Conservation (phyloP, 2,797 vertebrate genomes). For the Melanotaenia trifasciata region DNA sequence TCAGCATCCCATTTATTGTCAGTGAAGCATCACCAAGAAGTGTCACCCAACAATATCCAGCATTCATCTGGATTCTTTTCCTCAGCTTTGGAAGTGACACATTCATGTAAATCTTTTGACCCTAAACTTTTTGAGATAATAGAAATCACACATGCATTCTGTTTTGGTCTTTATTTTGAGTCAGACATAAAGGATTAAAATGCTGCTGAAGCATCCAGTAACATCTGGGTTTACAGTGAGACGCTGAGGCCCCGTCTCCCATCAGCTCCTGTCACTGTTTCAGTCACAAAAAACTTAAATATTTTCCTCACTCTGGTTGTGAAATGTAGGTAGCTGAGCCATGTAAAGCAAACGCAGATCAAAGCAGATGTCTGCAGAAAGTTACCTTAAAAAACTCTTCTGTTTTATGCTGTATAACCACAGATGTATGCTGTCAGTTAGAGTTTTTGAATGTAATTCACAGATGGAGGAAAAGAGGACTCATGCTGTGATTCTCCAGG, state of each 20-base stretch:
- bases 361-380: neutral
- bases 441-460: conserved; percentile 52
- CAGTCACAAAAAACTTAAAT: conserved; percentile 13
- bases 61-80: conserved; percentile 53
- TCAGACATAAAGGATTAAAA: conserved; percentile 64
- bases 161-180: conserved; percentile 54
- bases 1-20: conserved; percentile 50
- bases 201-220: conserved; percentile 47
- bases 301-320: conserved; percentile 35
- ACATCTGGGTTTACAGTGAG: conserved; percentile 59
- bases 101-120: conserved; percentile 60
- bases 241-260: conserved; percentile 29
- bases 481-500: conserved; percentile 58
- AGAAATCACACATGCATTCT: conserved; percentile 67
- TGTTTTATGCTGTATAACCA: conserved; percentile 8
- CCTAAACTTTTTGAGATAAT: conserved; percentile 58
- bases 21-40: conserved; percentile 52
- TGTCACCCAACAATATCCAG: conserved; percentile 41
- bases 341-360: conserved; percentile 17
- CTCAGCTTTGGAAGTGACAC: conserved; percentile 39
- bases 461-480: conserved; percentile 58
- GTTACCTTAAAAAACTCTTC: conserved; percentile 5
- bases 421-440: conserved; percentile 39
- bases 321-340: conserved; percentile 36
- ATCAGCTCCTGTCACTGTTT: conserved; percentile 37